Evolutionary conservation across 2,797 vertebrate species (phyloP).

Genomic region (Gymnothorax javanicus): DNA sequence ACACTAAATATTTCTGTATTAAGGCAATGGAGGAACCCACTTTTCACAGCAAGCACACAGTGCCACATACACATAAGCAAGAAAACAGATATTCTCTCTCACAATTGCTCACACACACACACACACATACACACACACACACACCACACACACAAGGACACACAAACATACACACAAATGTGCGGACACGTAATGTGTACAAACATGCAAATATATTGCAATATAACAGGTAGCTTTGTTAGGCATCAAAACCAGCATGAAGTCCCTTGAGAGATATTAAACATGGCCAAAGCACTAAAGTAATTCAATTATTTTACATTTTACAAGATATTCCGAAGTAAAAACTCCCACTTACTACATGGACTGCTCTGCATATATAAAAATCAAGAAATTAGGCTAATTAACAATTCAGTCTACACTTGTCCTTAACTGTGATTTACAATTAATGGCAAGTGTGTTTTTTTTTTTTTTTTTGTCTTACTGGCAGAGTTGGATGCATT

Average conservation of each 20-base stretch:
- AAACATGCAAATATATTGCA: background rate
- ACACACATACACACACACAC: slow-evolving; percentile 32
- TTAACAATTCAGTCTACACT: background rate
- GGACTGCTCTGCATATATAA: background rate
- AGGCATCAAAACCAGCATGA: slow-evolving; percentile 40
- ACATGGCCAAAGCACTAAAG: background rate
- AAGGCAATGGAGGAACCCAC: slow-evolving; percentile 81
- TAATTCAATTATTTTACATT: background rate
- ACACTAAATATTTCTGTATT: slow-evolving; percentile 95
- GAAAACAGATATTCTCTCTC: slow-evolving; percentile 47
- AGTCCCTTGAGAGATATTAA: background rate
- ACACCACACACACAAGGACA: slow-evolving; percentile 36
- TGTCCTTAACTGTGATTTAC: background rate
- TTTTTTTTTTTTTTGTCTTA: background rate
- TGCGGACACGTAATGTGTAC: background rate
- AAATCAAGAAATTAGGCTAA: background rate
- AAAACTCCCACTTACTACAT: background rate
- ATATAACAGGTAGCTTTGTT: slow-evolving; percentile 47
- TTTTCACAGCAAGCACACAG: slow-evolving; percentile 51
- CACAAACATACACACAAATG: background rate
- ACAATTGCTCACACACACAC: slow-evolving; percentile 27
- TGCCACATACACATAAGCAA: background rate
- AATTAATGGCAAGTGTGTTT: background rate
- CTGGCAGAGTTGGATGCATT: background rate
- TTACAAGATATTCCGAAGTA: background rate